Conservation (phyloP, 2,797 vertebrate genomes). For the Sitta carolinensis region DNA sequence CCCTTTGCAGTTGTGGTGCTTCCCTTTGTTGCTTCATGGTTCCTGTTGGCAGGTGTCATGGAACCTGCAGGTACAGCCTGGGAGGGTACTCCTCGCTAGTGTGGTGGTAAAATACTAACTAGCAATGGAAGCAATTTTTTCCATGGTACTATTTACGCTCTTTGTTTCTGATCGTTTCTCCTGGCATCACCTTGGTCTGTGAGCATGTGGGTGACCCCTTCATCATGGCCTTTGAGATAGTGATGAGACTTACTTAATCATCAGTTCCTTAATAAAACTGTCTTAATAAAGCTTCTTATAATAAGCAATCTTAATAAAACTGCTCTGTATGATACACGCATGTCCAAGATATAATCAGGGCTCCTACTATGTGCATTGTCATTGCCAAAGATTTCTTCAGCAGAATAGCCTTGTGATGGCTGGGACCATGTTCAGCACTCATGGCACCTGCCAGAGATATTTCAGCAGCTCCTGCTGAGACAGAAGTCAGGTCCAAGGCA, state of each 20-base stretch:
- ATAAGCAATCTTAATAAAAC: conserved; percentile 2
- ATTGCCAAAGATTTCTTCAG: not conserved
- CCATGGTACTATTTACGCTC: not conserved
- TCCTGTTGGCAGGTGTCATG: not conserved
- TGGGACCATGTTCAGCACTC: not conserved
- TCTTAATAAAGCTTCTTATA: not conserved
- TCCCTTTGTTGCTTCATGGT: not conserved
- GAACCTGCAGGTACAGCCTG: not conserved
- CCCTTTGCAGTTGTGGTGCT: not conserved
- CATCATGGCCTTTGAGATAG: not conserved
- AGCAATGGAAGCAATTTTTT: not conserved
- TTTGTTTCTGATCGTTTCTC: not conserved
- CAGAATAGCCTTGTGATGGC: not conserved
- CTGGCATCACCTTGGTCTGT: not conserved
- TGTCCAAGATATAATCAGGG: not conserved
- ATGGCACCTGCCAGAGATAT: not conserved
- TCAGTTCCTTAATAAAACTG: conserved; percentile 22
- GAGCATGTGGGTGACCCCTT: not conserved
- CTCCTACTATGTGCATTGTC: not conserved
- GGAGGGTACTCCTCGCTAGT: not conserved
- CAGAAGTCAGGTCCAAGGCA: not conserved
- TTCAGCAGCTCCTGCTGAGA: conserved; percentile 11
- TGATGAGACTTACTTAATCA: not conserved
- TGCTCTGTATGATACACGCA: not conserved
- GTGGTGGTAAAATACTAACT: not conserved